Percentiles rank a stretch among this genome's conserved stretches.
Conservation (phyloP, 2,797 vertebrate genomes). For the Jordanella pulchra region DNA sequence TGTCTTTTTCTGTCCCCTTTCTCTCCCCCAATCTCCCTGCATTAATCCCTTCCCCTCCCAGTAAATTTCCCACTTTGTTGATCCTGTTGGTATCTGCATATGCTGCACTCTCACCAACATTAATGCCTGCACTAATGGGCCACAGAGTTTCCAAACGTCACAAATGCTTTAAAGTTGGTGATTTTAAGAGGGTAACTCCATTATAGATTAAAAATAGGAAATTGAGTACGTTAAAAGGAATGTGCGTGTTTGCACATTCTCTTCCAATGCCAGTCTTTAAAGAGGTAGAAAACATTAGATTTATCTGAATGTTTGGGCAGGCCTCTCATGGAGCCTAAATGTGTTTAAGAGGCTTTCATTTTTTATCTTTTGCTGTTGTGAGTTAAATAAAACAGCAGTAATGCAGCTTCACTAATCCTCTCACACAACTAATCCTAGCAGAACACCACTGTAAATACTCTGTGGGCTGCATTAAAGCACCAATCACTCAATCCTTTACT, state of each 20-base stretch:
- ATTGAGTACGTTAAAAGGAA: conserved; percentile 32
- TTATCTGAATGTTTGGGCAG: conserved; percentile 53
- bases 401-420: conserved; percentile 82
- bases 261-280: conserved; percentile 37
- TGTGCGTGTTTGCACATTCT: conserved; percentile 16
- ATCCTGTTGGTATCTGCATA: conserved; percentile 71
- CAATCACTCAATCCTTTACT: conserved; percentile 74
- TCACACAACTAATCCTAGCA: conserved; percentile 79
- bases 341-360: conserved; percentile 79
- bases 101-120: conserved; percentile 64
- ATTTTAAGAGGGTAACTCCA: conserved; percentile 78
- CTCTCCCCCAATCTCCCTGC: conserved; percentile 46
- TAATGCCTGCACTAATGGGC: conserved; percentile 70
- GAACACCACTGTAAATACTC: conserved; percentile 80
- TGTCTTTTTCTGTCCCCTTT: conserved; percentile 23
- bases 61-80: conserved; percentile 63
- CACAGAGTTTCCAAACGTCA: conserved; percentile 53
- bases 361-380: conserved; percentile 79
- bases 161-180: conserved; percentile 65
- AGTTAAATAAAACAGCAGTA: conserved; percentile 82
- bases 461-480: conserved; percentile 73
- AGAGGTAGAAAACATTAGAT: conserved; percentile 54
- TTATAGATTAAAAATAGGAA: conserved; percentile 66
- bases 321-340: conserved; percentile 73
- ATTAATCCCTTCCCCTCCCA: conserved; percentile 69